Base-by-base conservation (phyloP, 2,113 vertebrate genomes). In the Melanocharis versteri region DNA sequence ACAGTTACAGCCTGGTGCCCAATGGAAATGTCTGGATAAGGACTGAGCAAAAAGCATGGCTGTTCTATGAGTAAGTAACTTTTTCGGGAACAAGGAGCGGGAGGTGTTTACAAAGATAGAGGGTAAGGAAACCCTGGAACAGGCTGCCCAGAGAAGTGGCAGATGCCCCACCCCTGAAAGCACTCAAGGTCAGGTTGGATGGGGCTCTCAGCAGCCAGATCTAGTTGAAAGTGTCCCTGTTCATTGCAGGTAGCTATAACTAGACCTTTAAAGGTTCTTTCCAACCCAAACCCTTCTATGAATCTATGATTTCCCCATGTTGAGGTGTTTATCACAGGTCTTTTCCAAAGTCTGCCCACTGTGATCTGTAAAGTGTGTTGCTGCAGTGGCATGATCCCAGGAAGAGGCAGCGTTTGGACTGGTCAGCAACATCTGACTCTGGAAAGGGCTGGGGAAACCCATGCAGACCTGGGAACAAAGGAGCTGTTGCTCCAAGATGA, bases 391-490 rank as follows among this genome's bases (percentile, higher is more conserved):
- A 5, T 1, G 11, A 33, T 73, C 27, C 66, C 7, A 3, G 44
- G 60, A 86, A 51, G 71, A 94, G 75, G 75, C 62, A 83, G 68
- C 2, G 2, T 83, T 62, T 69, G 53, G 39, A 64, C 17, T 0
- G 0, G 15, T 54, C 71, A 73, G 79, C 71, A 78, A 16, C 40
- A 81, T 66, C 44, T 28, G 20, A 47, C 53, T 45, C 26, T 1
- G 1, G 26, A 83, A 90, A n/a, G 40, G 45, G 31, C 69, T 69
- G 61, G n/a, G 27, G 56, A 75, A 95, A 44, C 62, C 60, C 76
- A 35, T 56, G 83, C 79, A 86, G 68, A 95, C 71, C 71, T 66
- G 80, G 60, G 31, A 96, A 95, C 35, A 89, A 93, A 87, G 64
- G 72, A 89, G 26, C 90, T 81, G 68, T 94, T 96, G 69, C 85